Base-by-base conservation (phyloP, 2,113 vertebrate species). In the Zosterops japonicus region DNA sequence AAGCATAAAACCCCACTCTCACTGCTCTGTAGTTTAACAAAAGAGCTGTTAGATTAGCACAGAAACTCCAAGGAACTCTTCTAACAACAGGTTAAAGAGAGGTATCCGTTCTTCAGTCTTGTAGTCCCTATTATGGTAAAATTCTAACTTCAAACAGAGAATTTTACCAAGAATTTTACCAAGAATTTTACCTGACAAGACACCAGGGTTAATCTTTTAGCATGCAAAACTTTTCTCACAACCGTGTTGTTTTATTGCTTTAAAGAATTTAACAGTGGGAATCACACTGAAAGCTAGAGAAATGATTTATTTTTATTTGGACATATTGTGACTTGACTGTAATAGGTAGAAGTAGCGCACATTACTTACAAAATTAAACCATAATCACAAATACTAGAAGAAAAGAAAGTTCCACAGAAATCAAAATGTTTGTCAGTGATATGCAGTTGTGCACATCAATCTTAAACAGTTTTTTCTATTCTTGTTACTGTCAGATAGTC, bases 1-100 rank as follows among this genome's bases (percentile, higher is more conserved):
- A 79, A 90, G 36, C 71, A 81, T 79, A 61, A 95, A 90, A 49
- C 22, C 6, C 8, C 41, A 15, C 16, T 63, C 33, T 28, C 65
- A 14, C 39, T 87, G n/a, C 42, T 61, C 56, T 93, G 6, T 60
- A 64, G 64, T 93, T 95, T 94, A 96, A 88, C 59, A 89, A 91
- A 93, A 89, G 36, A 82, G 21, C 41, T 92, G 71, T 82, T 85
- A 83, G 50, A 64, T 76, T 55, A 56, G 46, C 53, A 50, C n/a
- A 39, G 60, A 94, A 86, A 63, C 31, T 71, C 33, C 47, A 63
- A 94, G 83, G 42, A 17, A 44, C 15, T 86, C 27, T 76, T 65
- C 12, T 2, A 94, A 49, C 6, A 70, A 33, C n/a, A 83, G 57
- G 64, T 75, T 86, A 83, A 93, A 41, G 41, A 69, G 55, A 61